Conservation (phyloP, 2,113 vertebrate species). For the Crotalus tigris region DNA sequence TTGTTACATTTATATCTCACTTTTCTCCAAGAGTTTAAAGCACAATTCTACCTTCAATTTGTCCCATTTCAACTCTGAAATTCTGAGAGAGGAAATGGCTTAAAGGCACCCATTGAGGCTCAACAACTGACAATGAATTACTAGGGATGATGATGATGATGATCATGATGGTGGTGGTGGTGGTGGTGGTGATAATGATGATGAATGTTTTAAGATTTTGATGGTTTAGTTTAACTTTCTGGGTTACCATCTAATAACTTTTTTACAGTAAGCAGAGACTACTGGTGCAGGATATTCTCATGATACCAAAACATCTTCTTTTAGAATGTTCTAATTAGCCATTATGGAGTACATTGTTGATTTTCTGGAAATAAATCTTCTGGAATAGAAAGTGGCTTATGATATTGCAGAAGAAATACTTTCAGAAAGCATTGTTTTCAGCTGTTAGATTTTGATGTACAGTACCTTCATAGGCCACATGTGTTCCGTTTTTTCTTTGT, state of each 20-base stretch:
- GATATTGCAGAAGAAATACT: not conserved
- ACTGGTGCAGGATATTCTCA: not conserved
- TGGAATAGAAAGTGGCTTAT: not conserved
- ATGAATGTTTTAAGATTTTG: not conserved
- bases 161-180: no score
- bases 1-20: not conserved
- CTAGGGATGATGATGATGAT: not conserved
- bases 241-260: not conserved
- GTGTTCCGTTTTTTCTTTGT: not conserved
- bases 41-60: not conserved
- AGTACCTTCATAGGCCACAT: not conserved
- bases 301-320: not conserved
- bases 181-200: no score
- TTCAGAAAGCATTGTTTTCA: not conserved
- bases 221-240: not conserved
- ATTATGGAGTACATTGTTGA: not conserved
- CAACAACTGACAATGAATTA: not conserved
- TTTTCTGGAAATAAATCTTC: not conserved
- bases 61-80: not conserved
- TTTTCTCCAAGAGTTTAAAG: not conserved
- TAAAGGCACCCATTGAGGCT: not conserved
- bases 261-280: not conserved
- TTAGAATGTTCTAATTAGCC: not conserved
- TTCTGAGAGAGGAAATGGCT: not conserved
- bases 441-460: not conserved